Conservation (phyloP, 2,113 vertebrate genomes). For the Sinosuthora webbiana region DNA sequence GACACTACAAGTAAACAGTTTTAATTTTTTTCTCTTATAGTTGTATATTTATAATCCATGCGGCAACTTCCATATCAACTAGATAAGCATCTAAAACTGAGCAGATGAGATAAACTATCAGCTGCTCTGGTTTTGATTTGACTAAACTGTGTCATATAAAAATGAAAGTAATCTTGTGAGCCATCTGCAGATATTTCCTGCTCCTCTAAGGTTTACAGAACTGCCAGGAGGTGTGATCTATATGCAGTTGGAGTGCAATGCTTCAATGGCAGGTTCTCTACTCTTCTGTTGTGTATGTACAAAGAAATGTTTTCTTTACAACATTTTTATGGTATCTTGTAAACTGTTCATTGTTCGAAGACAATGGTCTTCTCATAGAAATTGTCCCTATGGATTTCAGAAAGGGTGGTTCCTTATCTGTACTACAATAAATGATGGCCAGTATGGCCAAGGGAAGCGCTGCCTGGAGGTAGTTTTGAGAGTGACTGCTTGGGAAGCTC, state of each 20-base stretch:
- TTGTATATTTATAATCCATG: constrained; percentile 17
- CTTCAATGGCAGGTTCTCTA: background rate
- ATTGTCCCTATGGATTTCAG: background rate
- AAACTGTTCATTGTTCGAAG: background rate
- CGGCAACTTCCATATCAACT: background rate
- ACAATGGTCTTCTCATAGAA: background rate
- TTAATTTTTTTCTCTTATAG: background rate
- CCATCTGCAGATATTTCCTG: constrained; percentile 43
- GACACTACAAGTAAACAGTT: background rate
- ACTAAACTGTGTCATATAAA: constrained; percentile 26
- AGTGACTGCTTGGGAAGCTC: background rate
- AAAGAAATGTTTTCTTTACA: background rate
- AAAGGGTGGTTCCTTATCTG: background rate
- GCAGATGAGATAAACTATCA: constrained; percentile 33
- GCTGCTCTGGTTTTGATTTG: constrained; percentile 38
- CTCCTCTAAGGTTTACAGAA: constrained; percentile 16
- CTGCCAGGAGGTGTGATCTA: constrained; percentile 32
- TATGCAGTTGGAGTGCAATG: background rate
- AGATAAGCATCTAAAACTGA: constrained; percentile 30
- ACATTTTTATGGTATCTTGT: background rate
- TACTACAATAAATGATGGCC: background rate
- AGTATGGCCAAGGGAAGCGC: background rate
- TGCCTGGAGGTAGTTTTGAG: background rate
- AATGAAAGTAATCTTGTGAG: constrained; percentile 35
- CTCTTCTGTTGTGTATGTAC: background rate